These are phyloP conservation scores for Laothoe populi DNA, from an alignment of 2,888 invertebrate species.

Conservation along the genomic window DNA sequence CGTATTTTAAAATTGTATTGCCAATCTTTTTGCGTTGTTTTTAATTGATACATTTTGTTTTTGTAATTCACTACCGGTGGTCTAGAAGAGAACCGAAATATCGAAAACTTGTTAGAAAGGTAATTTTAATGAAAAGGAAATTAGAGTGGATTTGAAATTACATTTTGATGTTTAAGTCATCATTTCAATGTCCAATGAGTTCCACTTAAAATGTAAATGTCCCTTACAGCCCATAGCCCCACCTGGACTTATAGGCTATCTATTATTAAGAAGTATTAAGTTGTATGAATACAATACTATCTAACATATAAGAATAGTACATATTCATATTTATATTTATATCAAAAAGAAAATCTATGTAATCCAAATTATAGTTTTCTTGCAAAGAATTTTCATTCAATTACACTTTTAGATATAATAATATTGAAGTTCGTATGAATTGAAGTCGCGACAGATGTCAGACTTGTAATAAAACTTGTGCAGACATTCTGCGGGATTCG, in stretches of 20 bases:
- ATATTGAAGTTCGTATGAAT: constrained; percentile 1
- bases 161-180: background rate
- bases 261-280: too few species aligned
- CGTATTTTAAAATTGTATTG: constrained; percentile 43
- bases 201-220: too few species aligned
- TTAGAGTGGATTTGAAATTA: background rate
- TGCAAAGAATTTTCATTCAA: background rate
- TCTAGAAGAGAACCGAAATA: background rate
- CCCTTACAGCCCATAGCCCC: too few species aligned
- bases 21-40: constrained; percentile 31
- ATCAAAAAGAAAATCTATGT: background rate
- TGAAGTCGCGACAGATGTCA: constrained; percentile 9
- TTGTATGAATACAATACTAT: too few species aligned
- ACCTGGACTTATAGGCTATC: too few species aligned
- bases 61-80: constrained; percentile 1
- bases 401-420: constrained; percentile 5
- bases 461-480: constrained; percentile 17
- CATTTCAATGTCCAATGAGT: too few species aligned
- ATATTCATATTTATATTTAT: background rate
- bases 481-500: constrained; percentile 15
- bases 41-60: constrained; percentile 42
- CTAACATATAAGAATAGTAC: background rate
- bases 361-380: background rate
- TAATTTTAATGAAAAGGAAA: background rate
- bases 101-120: background rate